Percentiles rank a stretch among this genome's conserved stretches.
Conservation (phyloP, 92 coral and sea anemone species). For the Umimayanthus kanabou region DNA sequence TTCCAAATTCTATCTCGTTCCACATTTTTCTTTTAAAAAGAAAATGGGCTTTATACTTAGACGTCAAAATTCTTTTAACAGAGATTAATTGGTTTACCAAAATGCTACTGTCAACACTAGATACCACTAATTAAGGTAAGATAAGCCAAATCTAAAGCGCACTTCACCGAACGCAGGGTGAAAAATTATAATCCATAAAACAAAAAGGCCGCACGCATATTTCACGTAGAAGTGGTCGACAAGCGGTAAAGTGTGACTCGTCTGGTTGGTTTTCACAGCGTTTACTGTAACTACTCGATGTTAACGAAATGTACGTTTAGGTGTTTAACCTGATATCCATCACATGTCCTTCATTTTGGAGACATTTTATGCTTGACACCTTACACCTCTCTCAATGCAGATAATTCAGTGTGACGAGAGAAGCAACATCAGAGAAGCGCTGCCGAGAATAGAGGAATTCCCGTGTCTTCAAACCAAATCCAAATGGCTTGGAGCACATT, state of each 20-base stretch:
- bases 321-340: slow-evolving; percentile 27
- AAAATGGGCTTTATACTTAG: background rate
- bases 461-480: background rate
- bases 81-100: slow-evolving; percentile 37
- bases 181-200: background rate
- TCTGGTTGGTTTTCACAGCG: background rate
- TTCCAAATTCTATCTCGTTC: background rate
- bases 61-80: slow-evolving; percentile 24
- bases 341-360: slow-evolving; percentile 3
- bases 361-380: slow-evolving; percentile 38
- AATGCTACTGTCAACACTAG: slow-evolving; percentile 43
- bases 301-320: background rate
- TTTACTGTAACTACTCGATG: background rate
- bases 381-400: slow-evolving; percentile 36
- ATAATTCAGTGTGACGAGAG: slow-evolving; percentile 39
- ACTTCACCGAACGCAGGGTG: slow-evolving; percentile 4
- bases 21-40: background rate
- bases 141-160: slow-evolving; percentile 30
- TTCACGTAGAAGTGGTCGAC: slow-evolving; percentile 7
- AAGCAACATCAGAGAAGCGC: slow-evolving; percentile 3
- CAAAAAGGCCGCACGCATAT: slow-evolving; percentile 19
- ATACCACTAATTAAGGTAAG: slow-evolving; percentile 34
- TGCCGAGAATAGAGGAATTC: slow-evolving; percentile 6
- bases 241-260: background rate
- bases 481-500: slow-evolving; percentile 27